These are phyloP conservation scores for Lithophane semibrunnea DNA, from an alignment of 2,888 invertebrate genomes.

Conservation along the genomic window DNA sequence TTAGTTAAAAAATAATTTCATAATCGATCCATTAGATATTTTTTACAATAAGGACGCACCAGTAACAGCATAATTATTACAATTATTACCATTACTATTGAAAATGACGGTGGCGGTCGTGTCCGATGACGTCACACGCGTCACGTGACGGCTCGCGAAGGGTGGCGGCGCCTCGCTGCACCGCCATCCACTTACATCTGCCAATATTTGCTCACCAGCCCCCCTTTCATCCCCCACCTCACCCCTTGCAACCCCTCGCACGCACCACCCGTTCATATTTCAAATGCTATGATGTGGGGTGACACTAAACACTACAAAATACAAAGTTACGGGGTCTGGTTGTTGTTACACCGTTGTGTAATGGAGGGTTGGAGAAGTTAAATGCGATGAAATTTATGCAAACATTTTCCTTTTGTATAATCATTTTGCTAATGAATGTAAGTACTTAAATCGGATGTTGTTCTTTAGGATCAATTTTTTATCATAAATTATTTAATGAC, in stretches of 20 bases:
- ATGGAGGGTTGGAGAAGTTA: not conserved
- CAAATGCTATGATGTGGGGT: slow-evolving; percentile 86
- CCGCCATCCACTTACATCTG: slow-evolving; percentile 92
- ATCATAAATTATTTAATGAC: not conserved
- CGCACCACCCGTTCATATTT: slow-evolving; percentile 89
- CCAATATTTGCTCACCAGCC: slow-evolving; percentile 91
- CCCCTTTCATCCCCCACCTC: slow-evolving; percentile 72
- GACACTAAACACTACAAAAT: slow-evolving; percentile 87
- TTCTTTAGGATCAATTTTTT: not conserved
- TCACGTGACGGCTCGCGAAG: slow-evolving; percentile 70
- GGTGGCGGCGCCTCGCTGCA: slow-evolving; percentile 73
- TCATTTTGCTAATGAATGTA: not conserved
- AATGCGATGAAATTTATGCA: not conserved
- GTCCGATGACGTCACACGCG: slow-evolving; percentile 80
- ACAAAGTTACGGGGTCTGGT: slow-evolving; percentile 72
- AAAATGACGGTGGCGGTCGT: slow-evolving; percentile 54
- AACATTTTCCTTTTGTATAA: not conserved
- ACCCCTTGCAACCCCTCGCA: slow-evolving; percentile 76
- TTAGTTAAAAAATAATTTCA: not conserved
- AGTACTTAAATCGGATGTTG: not conserved
- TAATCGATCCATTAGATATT: not conserved
- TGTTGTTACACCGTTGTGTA: slow-evolving; percentile 70
- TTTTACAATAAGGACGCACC: slow-evolving; percentile 9
- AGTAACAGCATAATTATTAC: slow-evolving; percentile 52
- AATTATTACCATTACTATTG: slow-evolving; percentile 61